Conservation (phyloP, 1,140 invertebrate species). For the Prorops nasuta region DNA sequence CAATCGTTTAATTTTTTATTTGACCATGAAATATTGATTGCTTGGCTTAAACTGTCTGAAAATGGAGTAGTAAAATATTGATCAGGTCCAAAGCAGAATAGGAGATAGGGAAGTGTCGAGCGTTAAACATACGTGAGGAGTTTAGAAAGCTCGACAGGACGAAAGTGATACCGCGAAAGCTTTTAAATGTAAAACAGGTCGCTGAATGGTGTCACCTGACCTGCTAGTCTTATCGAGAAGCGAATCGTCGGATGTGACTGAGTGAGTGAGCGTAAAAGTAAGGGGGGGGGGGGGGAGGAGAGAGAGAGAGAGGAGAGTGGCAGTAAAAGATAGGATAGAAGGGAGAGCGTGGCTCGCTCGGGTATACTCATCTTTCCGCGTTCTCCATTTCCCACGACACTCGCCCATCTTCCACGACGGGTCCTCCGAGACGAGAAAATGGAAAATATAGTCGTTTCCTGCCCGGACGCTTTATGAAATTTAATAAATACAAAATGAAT, state of each 20-base stretch:
- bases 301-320: neutral
- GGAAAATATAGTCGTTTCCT: conserved; percentile 49
- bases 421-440: conserved; percentile 43
- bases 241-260: neutral
- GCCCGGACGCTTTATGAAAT: conserved; percentile 52
- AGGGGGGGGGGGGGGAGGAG: neutral
- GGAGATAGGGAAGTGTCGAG: too few species aligned
- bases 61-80: too few species aligned
- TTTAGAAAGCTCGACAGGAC: too few species aligned
- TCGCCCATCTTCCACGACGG: conserved; percentile 7
- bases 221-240: too few species aligned
- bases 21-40: too few species aligned
- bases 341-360: neutral
- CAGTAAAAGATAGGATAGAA: neutral
- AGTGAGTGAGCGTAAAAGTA: neutral
- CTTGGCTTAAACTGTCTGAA: too few species aligned
- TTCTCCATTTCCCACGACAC: conserved; percentile 32
- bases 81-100: too few species aligned
- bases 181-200: conserved; percentile 50
- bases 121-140: too few species aligned
- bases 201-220: conserved; percentile 41
- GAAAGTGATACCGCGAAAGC: conserved; percentile 23
- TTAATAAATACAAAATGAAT: conserved; percentile 57
- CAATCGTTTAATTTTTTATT: too few species aligned
- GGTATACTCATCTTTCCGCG: conserved; percentile 20